Evolutionary conservation across 2,797 vertebrate genomes (phyloP), one percentile per base, ranked within the genome.

Genomic region (Salmo trutta): DNA sequence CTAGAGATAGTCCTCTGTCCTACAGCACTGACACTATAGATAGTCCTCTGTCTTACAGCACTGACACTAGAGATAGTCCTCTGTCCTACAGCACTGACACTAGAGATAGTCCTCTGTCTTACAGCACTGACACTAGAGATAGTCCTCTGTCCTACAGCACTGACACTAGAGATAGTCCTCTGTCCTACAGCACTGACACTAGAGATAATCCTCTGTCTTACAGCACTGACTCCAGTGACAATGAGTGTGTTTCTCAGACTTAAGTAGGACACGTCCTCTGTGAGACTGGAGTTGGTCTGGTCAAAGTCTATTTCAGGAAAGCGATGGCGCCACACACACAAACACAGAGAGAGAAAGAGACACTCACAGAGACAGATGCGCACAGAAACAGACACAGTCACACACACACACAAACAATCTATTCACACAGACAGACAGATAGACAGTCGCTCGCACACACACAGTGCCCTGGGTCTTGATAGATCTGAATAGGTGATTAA

Each of bases 291-390:
- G 53, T 67, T 83, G 31, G 27, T 81, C 81, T 72, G 75, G 77
- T 82, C 19, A 83, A 81, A 81, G 81, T 52, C 74, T 90, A 90
- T 89, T 90, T 86, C 80, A 83, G 77, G 86, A 80, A 78, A 85
- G 79, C 53, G 77, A 81, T 76, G 75, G 41, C 8, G 41, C 8
- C 41, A 47, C 41, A 47, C 41, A 47, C 41, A 47, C 41, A 47
- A 2, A 47, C 8, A 47, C 41, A 47, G 41, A 12, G 41, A 47
- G 41, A 47, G 10, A 47, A 12, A 47, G 41, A 47, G 41, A 47
- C 2, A 12, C 10, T 12, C 8, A 47, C 41, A 47, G 2, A 12
- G 10, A 3, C 41, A 47, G 41, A 47, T 47, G 8, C 0, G 2
- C 41, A 47, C 41, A 47, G 10, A 47, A 10, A 12, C 10, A 47